Conservation (phyloP, 2,113 vertebrate genomes). For the Trematocara zebra region DNA sequence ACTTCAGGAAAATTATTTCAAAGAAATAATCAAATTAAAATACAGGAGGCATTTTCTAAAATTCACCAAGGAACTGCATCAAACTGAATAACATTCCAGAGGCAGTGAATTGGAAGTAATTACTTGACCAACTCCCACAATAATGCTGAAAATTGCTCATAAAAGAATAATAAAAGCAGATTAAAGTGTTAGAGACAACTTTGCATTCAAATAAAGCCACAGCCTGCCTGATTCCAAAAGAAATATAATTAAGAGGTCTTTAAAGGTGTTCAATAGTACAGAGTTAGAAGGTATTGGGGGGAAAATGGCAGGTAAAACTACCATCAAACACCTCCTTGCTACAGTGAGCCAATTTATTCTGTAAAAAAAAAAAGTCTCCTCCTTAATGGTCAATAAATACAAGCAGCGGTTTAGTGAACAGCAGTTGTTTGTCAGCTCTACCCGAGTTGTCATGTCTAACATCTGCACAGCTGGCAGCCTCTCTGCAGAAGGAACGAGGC, state of each 20-base stretch:
- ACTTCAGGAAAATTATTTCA: constrained; percentile 12
- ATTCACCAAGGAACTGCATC: constrained; percentile 29
- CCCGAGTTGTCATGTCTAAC: constrained; percentile 20
- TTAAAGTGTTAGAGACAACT: constrained; percentile 11
- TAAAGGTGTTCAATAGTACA: not conserved
- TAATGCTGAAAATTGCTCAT: constrained; percentile 40
- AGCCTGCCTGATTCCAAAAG: not conserved
- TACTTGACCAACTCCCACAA: constrained; percentile 55
- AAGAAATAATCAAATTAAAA: constrained; percentile 24
- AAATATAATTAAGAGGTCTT: not conserved
- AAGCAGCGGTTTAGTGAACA: not conserved
- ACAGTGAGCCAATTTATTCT: not conserved
- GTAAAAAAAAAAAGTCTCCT: not conserved
- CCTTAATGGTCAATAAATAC: not conserved
- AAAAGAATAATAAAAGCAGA: constrained; percentile 41
- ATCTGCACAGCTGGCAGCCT: constrained; percentile 45
- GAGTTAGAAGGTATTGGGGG: not conserved
- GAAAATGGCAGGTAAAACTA: not conserved
- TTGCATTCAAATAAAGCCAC: not conserved
- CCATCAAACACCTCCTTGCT: not conserved
- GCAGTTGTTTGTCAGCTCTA: constrained; percentile 31
- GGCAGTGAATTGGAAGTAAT: constrained; percentile 55
- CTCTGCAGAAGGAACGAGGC: constrained; percentile 5
- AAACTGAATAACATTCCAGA: constrained; percentile 48
- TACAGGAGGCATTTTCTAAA: constrained; percentile 23